Evolutionary conservation across 2,113 vertebrate genomes (phyloP), one percentile per base, ranked within the genome.

Genomic region (Raja brachyura): DNA sequence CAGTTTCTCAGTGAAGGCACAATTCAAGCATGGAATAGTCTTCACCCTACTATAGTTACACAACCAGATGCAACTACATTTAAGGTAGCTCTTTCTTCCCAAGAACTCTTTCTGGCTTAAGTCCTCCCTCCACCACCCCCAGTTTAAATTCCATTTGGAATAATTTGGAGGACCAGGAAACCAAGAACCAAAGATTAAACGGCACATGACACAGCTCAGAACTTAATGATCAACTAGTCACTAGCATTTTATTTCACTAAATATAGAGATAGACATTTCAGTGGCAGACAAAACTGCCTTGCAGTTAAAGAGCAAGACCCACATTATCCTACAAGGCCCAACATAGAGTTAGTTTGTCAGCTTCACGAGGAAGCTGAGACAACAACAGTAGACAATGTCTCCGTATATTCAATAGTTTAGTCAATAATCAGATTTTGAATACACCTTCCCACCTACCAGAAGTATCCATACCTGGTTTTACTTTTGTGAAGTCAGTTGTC

Each of bases 401-500:
- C 56, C 11, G n/a, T 14, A 6, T 28, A 28, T 59, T n/a, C 28
- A 86, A 59, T 28, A 20, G 54, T 25, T 56, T 54, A 59, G 56
- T 85, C 28, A 86, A 61, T 59, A 16, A 56, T 28, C 48, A 56
- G 33, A n/a, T n/a, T n/a, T n/a, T n/a, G n/a, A 63, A 31, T 28
- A 31, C 83, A 31, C 0, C 59, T 86, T 61, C 9, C 13, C 83
- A 13, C 11, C 83, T 86, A 54, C 83, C 59, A 16, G 14, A 88
- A n/a, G 31, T 66, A 48, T 73, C 88, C 88, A 73, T 92, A 92
- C 90, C 90, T 54, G 39, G 39, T 74, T 73, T 74, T 31, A 73
- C 90, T 92, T 92, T 92, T 25, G 88, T 22, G 22, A 92, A 92
- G 11, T 92, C 90, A 39, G 66, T 20, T 48, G 90, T 48, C 33